phyloP scores from a whole-genome alignment of 1,140 invertebrate species.

The Hermetia illucens region DNA sequence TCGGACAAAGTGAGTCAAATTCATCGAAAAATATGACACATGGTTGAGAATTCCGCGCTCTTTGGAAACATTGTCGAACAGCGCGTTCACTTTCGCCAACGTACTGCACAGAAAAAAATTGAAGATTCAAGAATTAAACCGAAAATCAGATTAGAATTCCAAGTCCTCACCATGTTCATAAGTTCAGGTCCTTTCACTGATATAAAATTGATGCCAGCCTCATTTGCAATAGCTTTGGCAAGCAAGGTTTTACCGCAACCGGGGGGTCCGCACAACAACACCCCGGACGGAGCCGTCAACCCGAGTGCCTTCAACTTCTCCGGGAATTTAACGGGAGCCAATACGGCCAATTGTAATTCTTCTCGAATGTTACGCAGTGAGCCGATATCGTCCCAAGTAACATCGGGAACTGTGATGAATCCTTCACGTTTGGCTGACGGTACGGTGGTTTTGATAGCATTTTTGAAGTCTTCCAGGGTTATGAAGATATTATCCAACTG shows the following conservation, averaged over 20 bases:
- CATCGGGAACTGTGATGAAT: slow-evolving; percentile 93
- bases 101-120: slow-evolving; percentile 50
- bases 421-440: slow-evolving; percentile 95
- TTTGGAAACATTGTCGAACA: slow-evolving; percentile 85
- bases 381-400: slow-evolving; percentile 95
- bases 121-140: slow-evolving; percentile 3
- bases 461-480: slow-evolving; percentile 57
- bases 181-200: slow-evolving; percentile 95
- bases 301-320: slow-evolving; percentile 66
- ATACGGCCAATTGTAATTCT: slow-evolving; percentile 78
- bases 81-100: slow-evolving; percentile 97
- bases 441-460: slow-evolving; percentile 67
- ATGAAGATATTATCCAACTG: slow-evolving; percentile 41
- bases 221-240: slow-evolving; percentile 90
- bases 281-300: slow-evolving; percentile 65
- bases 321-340: slow-evolving; percentile 81
- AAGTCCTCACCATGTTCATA: slow-evolving; percentile 68
- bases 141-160: slow-evolving; percentile 4
- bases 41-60: slow-evolving; percentile 86
- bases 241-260: slow-evolving; percentile 81
- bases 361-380: slow-evolving; percentile 76
- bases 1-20: slow-evolving; percentile 91
- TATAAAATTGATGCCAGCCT: slow-evolving; percentile 93
- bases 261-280: slow-evolving; percentile 89
- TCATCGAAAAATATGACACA: slow-evolving; percentile 99